A percentile compares a stretch with the other conserved stretches of the same genome.
Evolutionary conservation across 2,113 vertebrate species (phyloP).

Genomic region (Hyla sarda): DNA sequence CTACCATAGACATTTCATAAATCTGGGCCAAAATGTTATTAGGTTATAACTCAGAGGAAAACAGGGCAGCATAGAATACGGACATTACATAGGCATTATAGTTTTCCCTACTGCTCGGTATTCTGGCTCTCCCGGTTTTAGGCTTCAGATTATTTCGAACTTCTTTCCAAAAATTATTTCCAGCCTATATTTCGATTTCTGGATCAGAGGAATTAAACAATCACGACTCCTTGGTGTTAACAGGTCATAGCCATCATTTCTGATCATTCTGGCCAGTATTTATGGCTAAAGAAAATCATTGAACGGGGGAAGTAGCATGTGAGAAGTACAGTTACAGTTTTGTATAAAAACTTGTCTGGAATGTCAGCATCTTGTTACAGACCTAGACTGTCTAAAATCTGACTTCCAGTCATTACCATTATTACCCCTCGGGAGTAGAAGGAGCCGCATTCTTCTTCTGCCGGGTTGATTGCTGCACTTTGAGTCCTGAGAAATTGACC

Average conservation of each 20-base stretch:
- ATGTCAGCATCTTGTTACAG: conserved; percentile 5
- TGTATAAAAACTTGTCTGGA: background rate
- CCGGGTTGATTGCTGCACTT: conserved; percentile 1
- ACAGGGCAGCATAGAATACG: too few relatives aligned
- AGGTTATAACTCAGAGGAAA: too few relatives aligned
- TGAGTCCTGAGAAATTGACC: conserved; percentile 49
- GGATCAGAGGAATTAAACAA: background rate
- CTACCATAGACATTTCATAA: too few relatives aligned
- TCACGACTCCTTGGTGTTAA: background rate
- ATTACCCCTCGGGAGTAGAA: conserved; percentile 22
- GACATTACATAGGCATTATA: too few relatives aligned
- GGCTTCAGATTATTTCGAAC: too few relatives aligned
- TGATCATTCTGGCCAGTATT: background rate
- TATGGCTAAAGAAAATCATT: background rate
- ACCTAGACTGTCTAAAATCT: conserved; percentile 13
- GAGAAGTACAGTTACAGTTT: background rate
- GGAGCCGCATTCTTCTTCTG: conserved; percentile 1
- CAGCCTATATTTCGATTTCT: background rate
- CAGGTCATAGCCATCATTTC: background rate
- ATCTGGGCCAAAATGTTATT: too few relatives aligned
- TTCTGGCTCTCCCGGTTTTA: too few relatives aligned
- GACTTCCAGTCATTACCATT: conserved; percentile 31
- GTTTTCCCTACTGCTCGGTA: too few relatives aligned
- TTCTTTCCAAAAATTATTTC: too few relatives aligned
- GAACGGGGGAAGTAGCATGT: background rate